These are phyloP conservation scores for Cercopithecus diana DNA, from an alignment of 2,797 vertebrate genomes.

Conservation along the genomic window DNA sequence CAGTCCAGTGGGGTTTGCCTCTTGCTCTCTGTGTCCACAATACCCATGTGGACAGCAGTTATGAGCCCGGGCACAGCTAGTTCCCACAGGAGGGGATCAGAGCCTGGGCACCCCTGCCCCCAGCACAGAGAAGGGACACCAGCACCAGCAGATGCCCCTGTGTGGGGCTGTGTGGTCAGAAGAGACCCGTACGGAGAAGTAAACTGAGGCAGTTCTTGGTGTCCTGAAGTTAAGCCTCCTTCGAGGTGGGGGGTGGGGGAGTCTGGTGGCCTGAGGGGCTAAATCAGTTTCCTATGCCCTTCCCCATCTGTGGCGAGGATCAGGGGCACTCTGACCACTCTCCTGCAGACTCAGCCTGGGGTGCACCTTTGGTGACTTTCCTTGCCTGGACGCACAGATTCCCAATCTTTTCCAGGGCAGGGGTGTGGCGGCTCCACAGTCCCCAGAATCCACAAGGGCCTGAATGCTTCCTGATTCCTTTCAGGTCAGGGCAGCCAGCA, in stretches of 20 bases:
- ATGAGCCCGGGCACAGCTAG: not conserved
- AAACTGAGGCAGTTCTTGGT: not conserved
- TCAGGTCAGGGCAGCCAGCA: not conserved
- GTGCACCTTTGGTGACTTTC: not conserved
- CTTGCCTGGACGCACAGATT: not conserved
- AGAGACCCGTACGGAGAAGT: not conserved
- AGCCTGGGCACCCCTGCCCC: not conserved
- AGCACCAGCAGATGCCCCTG: not conserved
- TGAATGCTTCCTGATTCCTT: not conserved
- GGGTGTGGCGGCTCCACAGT: not conserved
- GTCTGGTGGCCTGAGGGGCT: not conserved
- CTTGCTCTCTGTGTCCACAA: not conserved
- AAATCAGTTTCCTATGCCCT: not conserved
- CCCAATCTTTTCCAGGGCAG: not conserved
- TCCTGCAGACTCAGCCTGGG: not conserved
- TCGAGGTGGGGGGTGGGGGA: not conserved
- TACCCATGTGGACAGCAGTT: no score
- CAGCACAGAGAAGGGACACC: not conserved
- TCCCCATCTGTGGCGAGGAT: fast-evolving
- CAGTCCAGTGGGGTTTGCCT: no score
- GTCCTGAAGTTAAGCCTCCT: not conserved
- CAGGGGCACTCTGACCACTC: no score
- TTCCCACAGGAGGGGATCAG: not conserved
- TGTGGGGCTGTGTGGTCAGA: not conserved
- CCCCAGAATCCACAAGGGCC: not conserved